Base-by-base conservation (phyloP, 2,888 invertebrate species). In the Caprella mutica region DNA sequence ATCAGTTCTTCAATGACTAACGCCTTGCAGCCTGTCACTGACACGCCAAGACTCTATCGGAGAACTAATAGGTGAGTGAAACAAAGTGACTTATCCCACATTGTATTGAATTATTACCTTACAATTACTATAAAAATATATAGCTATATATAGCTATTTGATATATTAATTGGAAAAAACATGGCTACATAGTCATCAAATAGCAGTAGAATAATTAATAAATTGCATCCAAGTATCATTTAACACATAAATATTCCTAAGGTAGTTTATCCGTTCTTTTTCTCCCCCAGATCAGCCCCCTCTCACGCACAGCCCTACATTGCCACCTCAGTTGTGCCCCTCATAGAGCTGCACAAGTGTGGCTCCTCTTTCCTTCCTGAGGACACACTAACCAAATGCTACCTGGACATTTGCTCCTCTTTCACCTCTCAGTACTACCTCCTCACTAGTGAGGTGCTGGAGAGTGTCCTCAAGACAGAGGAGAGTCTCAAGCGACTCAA, bases 391-490 rank as follows among this genome's bases (percentile, higher is more conserved):
- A 9, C 17, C 30, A n/a, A n/a, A 3, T 30, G 19, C 23, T 29
- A 23, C 33, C 17, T 40, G 29, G 8, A 24, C 43, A 40, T 42
- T 24, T 21, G 17, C 26, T 23, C 52, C 3, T 6, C 40, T 26
- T 23, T 26, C n/a, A 19, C 52, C 21, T 9, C n/a, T 8, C 39
- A 24, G 27, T 77, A 75, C 67, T 68, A 69, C 48, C 68, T 68
- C 6, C 29, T 64, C 51, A 55, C 60, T 2, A 57, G 57, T 33
- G 91, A 93, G 73, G 91, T 96, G 2, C 75, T 97, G 63, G 86
- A 84, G 44, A 92, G 93, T 1, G 93, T 96, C 9, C 87, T 88
- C 72, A 91, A 86, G 75, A 96, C 94, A 67, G 94, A 96, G 71
- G 93, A 94, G 71, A 93, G 93, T 56, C 75, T 97, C 65, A 81